Conservation (phyloP, 2,797 vertebrate species). For the Eidolon dupreanum region DNA sequence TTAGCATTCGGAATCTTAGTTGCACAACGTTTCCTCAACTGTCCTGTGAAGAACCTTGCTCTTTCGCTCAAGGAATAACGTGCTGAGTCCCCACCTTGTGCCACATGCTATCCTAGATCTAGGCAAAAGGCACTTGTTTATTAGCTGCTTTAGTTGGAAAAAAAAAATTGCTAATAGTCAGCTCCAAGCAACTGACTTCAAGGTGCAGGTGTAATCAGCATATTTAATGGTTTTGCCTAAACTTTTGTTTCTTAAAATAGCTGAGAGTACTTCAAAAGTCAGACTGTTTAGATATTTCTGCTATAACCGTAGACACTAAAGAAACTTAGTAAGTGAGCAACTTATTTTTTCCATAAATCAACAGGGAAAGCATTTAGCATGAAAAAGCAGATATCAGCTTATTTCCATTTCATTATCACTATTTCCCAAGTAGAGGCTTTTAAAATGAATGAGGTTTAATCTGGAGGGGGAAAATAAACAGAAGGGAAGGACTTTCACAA, state of each 20-base stretch:
- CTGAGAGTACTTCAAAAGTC: background rate
- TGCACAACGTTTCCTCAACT: background rate
- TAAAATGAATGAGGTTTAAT: background rate
- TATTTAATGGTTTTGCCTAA: no score
- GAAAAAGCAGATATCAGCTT: background rate
- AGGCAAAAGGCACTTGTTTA: background rate
- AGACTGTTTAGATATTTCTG: background rate
- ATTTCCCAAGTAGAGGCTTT: background rate
- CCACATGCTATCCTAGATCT: no score
- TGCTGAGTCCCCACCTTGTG: background rate
- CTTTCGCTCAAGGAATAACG: background rate
- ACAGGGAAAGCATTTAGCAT: background rate
- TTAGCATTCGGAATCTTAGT: background rate
- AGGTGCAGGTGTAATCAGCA: no score
- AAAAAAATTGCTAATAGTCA: background rate
- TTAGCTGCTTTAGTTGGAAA: background rate
- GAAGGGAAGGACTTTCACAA: background rate
- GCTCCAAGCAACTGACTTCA: background rate
- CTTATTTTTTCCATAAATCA: background rate
- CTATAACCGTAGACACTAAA: background rate
- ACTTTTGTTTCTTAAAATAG: background rate
- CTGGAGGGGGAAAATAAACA: background rate
- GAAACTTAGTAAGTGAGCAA: background rate
- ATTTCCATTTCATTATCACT: background rate
- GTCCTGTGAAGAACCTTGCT: background rate